A percentile compares a stretch with the other conserved stretches of the same genome.
These are phyloP conservation scores for Harpalus rubripes DNA, from an alignment of 2,888 invertebrate genomes.

Conservation along the genomic window DNA sequence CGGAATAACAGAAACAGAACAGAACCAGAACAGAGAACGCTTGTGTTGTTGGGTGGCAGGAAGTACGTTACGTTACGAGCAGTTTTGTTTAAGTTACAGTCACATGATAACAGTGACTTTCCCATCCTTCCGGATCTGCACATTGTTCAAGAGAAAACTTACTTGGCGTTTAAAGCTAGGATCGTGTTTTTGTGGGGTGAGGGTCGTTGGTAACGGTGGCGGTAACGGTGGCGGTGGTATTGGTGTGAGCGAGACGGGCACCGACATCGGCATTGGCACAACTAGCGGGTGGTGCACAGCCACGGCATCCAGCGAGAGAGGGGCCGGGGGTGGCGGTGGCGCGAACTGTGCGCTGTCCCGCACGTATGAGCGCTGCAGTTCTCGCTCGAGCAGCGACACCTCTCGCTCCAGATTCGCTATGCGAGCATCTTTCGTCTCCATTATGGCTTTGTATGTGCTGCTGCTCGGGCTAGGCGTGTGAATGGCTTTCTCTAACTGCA, in stretches of 20 bases:
- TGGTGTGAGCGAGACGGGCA: slow-evolving; percentile 74
- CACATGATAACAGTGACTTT: slow-evolving; percentile 76
- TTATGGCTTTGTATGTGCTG: slow-evolving; percentile 88
- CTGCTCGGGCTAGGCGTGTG: slow-evolving; percentile 81
- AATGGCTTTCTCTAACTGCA: slow-evolving; percentile 87
- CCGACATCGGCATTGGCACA: slow-evolving; percentile 71
- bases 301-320: slow-evolving; percentile 58
- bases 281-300: slow-evolving; percentile 74
- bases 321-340: slow-evolving; percentile 73
- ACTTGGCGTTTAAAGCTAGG: slow-evolving; percentile 89
- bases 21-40: slow-evolving; percentile 63
- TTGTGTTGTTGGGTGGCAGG: slow-evolving; percentile 48
- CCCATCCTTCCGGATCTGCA: slow-evolving; percentile 87
- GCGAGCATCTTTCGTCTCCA: slow-evolving; percentile 92
- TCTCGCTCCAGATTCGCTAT: slow-evolving; percentile 93
- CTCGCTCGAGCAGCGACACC: slow-evolving; percentile 88
- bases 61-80: slow-evolving; percentile 33
- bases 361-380: slow-evolving; percentile 81
- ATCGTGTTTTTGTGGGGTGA: slow-evolving; percentile 81
- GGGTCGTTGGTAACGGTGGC: slow-evolving; percentile 74
- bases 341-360: slow-evolving; percentile 72
- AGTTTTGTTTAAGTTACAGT: slow-evolving; percentile 8
- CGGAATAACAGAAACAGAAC: slow-evolving; percentile 53
- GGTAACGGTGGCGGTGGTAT: slow-evolving; percentile 72
- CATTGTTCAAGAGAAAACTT: slow-evolving; percentile 91